Evolutionary conservation across 2,888 invertebrate species (phyloP).

Genomic region (Pecten maximus): DNA sequence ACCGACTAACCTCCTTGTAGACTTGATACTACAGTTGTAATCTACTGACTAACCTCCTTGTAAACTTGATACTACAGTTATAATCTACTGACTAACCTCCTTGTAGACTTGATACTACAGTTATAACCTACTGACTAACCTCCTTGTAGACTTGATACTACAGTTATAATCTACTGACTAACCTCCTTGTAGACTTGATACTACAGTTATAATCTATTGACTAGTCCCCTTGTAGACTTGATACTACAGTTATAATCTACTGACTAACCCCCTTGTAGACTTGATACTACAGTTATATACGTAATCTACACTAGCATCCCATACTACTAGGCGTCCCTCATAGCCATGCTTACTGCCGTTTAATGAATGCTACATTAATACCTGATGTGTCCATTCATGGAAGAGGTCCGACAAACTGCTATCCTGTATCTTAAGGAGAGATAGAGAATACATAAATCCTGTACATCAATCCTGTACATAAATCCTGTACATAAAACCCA

Average conservation of each 20-base stretch:
- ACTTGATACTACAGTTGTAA: no score
- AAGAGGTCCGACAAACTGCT: background rate
- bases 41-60: no score
- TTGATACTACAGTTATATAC: background rate
- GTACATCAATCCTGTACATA: background rate
- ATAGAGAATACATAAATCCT: background rate
- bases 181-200: no score
- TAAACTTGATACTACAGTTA: no score
- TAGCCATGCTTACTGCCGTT: background rate
- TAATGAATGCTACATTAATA: background rate
- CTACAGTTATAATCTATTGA: no score
- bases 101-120: no score
- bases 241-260: background rate
- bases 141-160: no score
- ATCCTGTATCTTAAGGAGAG: background rate
- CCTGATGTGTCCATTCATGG: background rate
- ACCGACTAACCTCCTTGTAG: no score
- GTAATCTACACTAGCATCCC: background rate
- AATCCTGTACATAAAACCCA: no score
- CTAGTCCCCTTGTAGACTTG: background rate
- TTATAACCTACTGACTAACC: no score
- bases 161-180: no score
- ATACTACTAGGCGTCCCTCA: background rate
- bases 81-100: no score
- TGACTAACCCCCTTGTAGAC: background rate